Evolutionary conservation across 2,797 vertebrate genomes (phyloP).

Genomic region (Varecia variegata): DNA sequence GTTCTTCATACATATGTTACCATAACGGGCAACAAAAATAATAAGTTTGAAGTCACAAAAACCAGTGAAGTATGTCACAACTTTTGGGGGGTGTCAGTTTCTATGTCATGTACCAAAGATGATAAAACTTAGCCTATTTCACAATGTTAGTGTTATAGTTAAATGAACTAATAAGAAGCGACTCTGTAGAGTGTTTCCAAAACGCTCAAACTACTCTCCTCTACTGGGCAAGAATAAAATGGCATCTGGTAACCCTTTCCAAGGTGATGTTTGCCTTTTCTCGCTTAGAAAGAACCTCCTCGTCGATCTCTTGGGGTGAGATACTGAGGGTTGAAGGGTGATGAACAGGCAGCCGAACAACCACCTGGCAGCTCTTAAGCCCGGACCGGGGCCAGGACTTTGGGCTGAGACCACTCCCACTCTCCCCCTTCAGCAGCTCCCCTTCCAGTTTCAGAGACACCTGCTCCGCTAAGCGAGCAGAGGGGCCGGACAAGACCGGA

Average conservation of each 20-base stretch:
- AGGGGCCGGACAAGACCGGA: background rate
- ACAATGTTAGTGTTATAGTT: background rate
- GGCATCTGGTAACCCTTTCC: background rate
- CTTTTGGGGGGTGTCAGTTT: background rate
- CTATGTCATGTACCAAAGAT: background rate
- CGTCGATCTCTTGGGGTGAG: background rate
- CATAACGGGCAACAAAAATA: background rate
- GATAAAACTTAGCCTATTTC: background rate
- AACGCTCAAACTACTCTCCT: background rate
- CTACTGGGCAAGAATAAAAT: background rate
- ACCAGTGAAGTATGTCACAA: background rate
- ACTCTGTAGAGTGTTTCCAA: background rate
- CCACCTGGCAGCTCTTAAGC: background rate
- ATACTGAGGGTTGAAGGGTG: background rate
- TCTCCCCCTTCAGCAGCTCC: background rate
- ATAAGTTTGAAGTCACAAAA: background rate
- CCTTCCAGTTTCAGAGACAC: background rate
- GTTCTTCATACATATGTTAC: background rate
- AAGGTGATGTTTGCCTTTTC: background rate
- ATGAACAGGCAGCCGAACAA: background rate
- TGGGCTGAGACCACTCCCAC: background rate
- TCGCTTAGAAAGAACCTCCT: background rate
- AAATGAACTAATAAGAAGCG: background rate
- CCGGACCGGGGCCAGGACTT: background rate
- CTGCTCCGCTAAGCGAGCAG: background rate